phyloP scores from a whole-genome alignment of 1,140 invertebrate genomes.

The Neodiprion pinetum region DNA sequence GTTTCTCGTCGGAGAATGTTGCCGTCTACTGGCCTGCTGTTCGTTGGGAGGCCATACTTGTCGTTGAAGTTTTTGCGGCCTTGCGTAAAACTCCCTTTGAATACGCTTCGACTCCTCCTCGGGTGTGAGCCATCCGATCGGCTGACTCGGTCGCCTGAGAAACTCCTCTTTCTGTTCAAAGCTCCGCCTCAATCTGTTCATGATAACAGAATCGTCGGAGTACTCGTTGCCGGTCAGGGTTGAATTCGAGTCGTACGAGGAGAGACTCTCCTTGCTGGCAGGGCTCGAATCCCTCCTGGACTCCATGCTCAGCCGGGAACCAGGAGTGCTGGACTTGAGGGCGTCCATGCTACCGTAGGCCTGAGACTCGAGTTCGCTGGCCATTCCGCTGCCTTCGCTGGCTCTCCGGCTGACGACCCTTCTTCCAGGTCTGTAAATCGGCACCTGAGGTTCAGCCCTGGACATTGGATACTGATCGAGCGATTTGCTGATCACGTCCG shows the following conservation, averaged over 20 bases:
- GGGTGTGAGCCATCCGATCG: constrained; percentile 65
- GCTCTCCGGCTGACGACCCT: constrained; percentile 54
- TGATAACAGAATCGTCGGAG: constrained; percentile 71
- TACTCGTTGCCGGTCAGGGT: constrained; percentile 70
- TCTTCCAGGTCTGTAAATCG: constrained; percentile 57
- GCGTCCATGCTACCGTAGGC: constrained; percentile 52
- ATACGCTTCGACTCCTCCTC: constrained; percentile 47
- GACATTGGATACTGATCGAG: constrained; percentile 52
- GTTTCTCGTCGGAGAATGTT: constrained; percentile 46
- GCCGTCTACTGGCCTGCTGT: constrained; percentile 23
- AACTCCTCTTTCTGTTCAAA: constrained; percentile 90
- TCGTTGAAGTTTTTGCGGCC: constrained; percentile 76
- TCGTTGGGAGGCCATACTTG: constrained; percentile 75
- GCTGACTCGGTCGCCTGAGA: constrained; percentile 74
- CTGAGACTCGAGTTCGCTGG: constrained; percentile 51
- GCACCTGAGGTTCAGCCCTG: constrained; percentile 63
- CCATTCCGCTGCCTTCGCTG: constrained; percentile 60
- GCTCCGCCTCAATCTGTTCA: constrained; percentile 78
- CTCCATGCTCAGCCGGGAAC: constrained; percentile 57
- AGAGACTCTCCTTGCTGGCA: constrained; percentile 70
- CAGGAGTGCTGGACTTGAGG: constrained; percentile 41
- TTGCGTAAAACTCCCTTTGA: constrained; percentile 76
- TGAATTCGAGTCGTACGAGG: constrained; percentile 70
- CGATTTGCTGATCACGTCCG: constrained; percentile 39
- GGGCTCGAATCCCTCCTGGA: constrained; percentile 67